These are phyloP conservation scores for Nibea coibor DNA, from an alignment of 2,113 vertebrate species.

Conservation along the genomic window DNA sequence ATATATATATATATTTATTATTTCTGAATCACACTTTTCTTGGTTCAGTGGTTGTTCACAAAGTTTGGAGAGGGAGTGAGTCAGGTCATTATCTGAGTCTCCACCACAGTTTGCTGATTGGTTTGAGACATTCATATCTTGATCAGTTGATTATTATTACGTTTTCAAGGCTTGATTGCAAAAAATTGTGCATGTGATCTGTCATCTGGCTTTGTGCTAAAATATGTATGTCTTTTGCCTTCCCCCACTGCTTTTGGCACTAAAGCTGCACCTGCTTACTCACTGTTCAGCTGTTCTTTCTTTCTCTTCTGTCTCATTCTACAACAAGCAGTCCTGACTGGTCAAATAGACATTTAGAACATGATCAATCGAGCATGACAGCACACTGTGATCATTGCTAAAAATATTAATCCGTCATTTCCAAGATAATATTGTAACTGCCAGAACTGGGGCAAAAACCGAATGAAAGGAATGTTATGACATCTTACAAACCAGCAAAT, in stretches of 20 bases:
- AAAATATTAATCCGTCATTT: not conserved
- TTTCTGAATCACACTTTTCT: conserved; percentile 21
- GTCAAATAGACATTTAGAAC: too few relatives aligned
- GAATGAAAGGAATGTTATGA: too few relatives aligned
- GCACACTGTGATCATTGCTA: not conserved
- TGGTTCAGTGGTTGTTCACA: not conserved
- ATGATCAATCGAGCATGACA: too few relatives aligned
- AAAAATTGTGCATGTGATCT: conserved; percentile 9
- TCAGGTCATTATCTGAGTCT: conserved; percentile 27
- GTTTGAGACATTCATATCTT: conserved; percentile 26
- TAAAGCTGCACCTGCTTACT: conserved; percentile 5
- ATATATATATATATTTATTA: too few relatives aligned
- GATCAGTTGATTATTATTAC: conserved; percentile 20
- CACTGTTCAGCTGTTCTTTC: conserved; percentile 14
- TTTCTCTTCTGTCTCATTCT: too few relatives aligned
- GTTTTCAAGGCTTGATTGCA: conserved; percentile 18
- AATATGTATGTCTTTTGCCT: not conserved
- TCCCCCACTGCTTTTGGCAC: not conserved
- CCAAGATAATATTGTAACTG: too few relatives aligned
- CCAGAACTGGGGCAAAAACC: too few relatives aligned
- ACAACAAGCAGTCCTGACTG: too few relatives aligned
- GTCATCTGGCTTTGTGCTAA: not conserved
- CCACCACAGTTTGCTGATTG: conserved; percentile 23
- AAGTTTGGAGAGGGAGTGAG: conserved; percentile 32
- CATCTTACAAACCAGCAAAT: too few relatives aligned